These are phyloP conservation scores for human (Homo sapiens) DNA, from an alignment of 2,113 vertebrate genomes.

Conservation along the genomic window GRCh38 chr11:64457001-64457500, in stretches of 20 bases:
- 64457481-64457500: not conserved
- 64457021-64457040: not conserved
- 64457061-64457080: not conserved
- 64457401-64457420: not conserved
- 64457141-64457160: not conserved
- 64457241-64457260: rapidly evolving
- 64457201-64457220: not conserved
- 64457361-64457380: not conserved
- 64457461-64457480: too few relatives aligned
- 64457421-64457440: not conserved
- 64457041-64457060: not conserved
- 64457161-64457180: not conserved
- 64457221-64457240: not conserved
- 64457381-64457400: not conserved
- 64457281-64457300: rapidly evolving
- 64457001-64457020: not conserved
- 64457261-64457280: not conserved
- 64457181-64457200: not conserved
- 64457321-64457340: not conserved
- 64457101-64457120: not conserved
- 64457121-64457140: rapidly evolving
- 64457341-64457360: not conserved
- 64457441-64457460: not conserved
- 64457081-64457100: not conserved
- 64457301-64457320: not conserved